A percentile compares a stretch with the other conserved stretches of the same genome.
Evolutionary conservation across 2,888 invertebrate species (phyloP).

Genomic region (Chrysopilus asiliformis): DNA sequence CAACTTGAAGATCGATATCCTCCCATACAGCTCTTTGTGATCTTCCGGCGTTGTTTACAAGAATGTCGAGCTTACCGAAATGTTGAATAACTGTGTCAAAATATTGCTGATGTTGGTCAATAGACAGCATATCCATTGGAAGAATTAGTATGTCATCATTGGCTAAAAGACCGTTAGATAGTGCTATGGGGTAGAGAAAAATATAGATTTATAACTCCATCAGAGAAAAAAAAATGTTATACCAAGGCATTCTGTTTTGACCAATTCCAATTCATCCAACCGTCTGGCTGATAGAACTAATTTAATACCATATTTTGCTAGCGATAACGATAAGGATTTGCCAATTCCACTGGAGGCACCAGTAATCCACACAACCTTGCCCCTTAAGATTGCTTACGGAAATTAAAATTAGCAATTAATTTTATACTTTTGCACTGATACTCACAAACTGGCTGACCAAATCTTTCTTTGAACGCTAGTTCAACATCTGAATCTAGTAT

Average conservation of each 20-base stretch:
- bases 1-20: conserved; percentile 53
- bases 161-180: conserved; percentile 31
- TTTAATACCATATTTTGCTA: conserved; percentile 52
- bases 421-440: conserved; percentile 10
- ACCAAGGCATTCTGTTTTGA: conserved; percentile 51
- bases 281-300: conserved; percentile 55
- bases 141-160: conserved; percentile 52
- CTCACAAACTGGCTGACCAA: conserved; percentile 47
- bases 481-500: conserved; percentile 47
- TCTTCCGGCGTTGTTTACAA: conserved; percentile 71
- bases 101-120: conserved; percentile 44
- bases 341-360: conserved; percentile 79
- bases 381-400: conserved; percentile 39
- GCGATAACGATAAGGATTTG: conserved; percentile 51
- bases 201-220: not conserved
- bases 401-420: conserved; percentile 5
- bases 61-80: conserved; percentile 59
- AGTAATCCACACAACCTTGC: conserved; percentile 70
- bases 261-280: conserved; percentile 45
- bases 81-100: conserved; percentile 49
- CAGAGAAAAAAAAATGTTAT: not conserved
- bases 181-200: conserved; percentile 17
- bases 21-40: conserved; percentile 64
- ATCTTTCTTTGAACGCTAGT: conserved; percentile 44
- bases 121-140: conserved; percentile 51